Base-by-base conservation (phyloP, 2,888 invertebrate genomes). In the Coleophora deauratella region DNA sequence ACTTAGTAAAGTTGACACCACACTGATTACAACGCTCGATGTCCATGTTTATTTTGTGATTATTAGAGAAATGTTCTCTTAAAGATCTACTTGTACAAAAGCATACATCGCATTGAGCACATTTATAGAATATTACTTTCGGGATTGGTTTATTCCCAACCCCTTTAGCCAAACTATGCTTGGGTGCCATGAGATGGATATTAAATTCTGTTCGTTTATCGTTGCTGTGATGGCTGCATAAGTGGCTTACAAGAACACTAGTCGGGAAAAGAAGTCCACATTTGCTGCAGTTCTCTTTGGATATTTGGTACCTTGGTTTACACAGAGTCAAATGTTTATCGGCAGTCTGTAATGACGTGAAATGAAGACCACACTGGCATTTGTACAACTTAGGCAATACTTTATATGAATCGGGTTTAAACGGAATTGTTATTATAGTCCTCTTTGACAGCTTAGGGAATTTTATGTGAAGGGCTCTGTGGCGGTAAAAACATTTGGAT, bases 321-420 rank as follows among this genome's bases (percentile, higher is more conserved):
- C 66, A 65, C 0, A 41, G 12, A 1, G 49, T 42, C 2, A 55
- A 37, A 39, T 71, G 71, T 3, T 48, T 57, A 1, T 60, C 53
- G 1, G 65, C 45, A 0, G 54, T 45, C 10, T 47, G 47, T 7
- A 53, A 31, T 0, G 67, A 59, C 0, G 59, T 62, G 13, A 54
- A 69, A 40, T 70, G 68, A 0, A 70, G 32, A 0, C 66, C 64
- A 8, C 71, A 71, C 0, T 47, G 28, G 11, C 69, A 71, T 46
- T 59, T 51, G 31, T 51, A 69, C 1, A 67, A 41, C 12, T 49
- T 54, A 2, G 47, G 44, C 4, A 41, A 35, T 1, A 15, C 28
- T 27, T 33, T 37, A 13, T 41, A 21, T 3, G 21, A 21, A 4
- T 21, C 33, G 1, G 27, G 38, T 6, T 38, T 12, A 15, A 41